Conservation (phyloP, 2,797 vertebrate genomes). For the Merluccius polli region DNA sequence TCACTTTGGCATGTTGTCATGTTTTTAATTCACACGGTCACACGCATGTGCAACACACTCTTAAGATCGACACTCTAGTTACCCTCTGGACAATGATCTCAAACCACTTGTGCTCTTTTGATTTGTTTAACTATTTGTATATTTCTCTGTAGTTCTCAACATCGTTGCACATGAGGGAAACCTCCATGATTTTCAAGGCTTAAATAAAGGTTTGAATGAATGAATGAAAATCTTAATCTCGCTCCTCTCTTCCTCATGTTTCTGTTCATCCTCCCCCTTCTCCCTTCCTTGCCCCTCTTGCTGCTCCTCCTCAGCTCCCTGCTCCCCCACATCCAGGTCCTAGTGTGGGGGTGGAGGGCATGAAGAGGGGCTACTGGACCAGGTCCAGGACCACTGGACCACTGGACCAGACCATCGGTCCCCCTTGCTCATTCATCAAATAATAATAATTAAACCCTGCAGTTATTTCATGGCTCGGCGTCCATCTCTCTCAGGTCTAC, state of each 20-base stretch:
- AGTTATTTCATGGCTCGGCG: not conserved
- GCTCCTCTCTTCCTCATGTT: not conserved
- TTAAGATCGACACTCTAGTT: no score
- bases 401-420: not conserved
- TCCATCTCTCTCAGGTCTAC: not conserved
- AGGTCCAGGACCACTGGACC: not conserved
- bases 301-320: not conserved
- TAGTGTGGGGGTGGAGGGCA: not conserved
- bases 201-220: not conserved
- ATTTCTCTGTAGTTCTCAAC: slow-evolving; percentile 1
- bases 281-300: no score
- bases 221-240: not conserved
- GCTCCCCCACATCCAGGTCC: not conserved
- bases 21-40: no score
- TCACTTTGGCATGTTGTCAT: no score
- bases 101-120: no score
- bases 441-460: not conserved
- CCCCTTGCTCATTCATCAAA: not conserved
- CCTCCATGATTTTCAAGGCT: not conserved
- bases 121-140: not conserved
- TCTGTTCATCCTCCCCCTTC: not conserved
- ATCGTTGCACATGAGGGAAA: not conserved
- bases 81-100: no score
- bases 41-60: no score
- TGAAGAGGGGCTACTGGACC: not conserved